Percentiles rank a stretch among this genome's conserved stretches.
Conservation (phyloP, 2,113 vertebrate genomes). For the Anguilla japonica region DNA sequence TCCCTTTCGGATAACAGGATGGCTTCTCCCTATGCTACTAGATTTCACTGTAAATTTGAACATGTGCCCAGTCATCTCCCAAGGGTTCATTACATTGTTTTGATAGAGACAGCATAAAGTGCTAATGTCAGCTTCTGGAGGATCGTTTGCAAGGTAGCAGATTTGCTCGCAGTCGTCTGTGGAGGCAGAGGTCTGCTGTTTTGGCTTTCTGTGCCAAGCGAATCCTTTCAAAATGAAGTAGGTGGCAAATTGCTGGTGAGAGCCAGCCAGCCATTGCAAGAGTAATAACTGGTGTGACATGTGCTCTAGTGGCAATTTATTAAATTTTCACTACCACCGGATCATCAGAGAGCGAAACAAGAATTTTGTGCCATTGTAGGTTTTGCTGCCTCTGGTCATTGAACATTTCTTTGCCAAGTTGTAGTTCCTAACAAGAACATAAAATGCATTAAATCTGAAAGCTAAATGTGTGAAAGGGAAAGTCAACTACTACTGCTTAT, state of each 20-base stretch:
- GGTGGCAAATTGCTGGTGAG: no score
- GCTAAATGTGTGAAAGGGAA: background rate
- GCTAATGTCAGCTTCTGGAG: background rate
- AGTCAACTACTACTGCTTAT: no score
- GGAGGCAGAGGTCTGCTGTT: background rate
- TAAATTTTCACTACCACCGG: background rate
- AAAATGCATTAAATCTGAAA: background rate
- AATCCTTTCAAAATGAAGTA: background rate
- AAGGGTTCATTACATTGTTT: background rate
- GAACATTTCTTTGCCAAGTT: background rate
- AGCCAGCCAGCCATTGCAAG: background rate
- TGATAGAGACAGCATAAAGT: background rate
- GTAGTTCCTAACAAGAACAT: background rate
- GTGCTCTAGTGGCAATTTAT: background rate
- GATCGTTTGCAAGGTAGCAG: background rate
- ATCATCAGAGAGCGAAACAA: background rate
- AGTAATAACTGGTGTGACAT: background rate
- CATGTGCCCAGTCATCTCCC: background rate
- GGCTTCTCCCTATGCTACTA: background rate
- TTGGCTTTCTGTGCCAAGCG: background rate
- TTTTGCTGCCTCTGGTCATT: background rate
- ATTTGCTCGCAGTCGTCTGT: background rate
- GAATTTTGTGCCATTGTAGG: background rate
- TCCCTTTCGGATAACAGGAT: background rate
- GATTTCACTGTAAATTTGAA: background rate